Conservation (phyloP, 2,888 invertebrate species). For the Lochmaea capreae region DNA sequence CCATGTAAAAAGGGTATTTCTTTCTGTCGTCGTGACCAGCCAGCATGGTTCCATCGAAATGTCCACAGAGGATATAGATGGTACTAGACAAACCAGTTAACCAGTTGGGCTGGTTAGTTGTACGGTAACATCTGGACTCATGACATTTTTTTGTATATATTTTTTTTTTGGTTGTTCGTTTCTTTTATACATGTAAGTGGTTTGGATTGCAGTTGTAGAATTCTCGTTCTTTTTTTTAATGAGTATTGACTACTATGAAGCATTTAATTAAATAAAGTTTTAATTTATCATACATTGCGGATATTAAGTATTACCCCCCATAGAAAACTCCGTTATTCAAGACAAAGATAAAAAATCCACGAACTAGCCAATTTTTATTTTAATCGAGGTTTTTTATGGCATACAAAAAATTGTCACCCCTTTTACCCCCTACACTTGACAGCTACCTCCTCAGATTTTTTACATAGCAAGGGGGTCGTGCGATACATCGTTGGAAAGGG, state of each 20-base stretch:
- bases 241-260: constrained; percentile 23
- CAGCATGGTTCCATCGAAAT: constrained; percentile 51
- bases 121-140: constrained; percentile 42
- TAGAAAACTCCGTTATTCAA: too few relatives aligned
- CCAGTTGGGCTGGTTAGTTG: constrained; percentile 34
- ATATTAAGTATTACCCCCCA: too few relatives aligned
- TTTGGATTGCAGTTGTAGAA: constrained; percentile 17
- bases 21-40: constrained; percentile 48
- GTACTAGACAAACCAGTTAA: constrained; percentile 43
- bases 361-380: too few relatives aligned
- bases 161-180: constrained; percentile 14
- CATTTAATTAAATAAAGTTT: not conserved
- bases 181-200: constrained; percentile 26
- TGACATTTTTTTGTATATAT: constrained; percentile 7
- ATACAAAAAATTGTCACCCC: too few relatives aligned
- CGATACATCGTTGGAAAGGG: too few relatives aligned
- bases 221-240: constrained; percentile 19
- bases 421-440: too few relatives aligned
- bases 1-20: constrained; percentile 40
- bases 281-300: not conserved
- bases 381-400: too few relatives aligned
- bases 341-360: too few relatives aligned
- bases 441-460: too few relatives aligned
- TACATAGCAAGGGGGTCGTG: too few relatives aligned
- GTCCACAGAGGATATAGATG: constrained; percentile 40